phyloP scores from a whole-genome alignment of 1,140 invertebrate genomes.

The Aradophagus sp. region DNA sequence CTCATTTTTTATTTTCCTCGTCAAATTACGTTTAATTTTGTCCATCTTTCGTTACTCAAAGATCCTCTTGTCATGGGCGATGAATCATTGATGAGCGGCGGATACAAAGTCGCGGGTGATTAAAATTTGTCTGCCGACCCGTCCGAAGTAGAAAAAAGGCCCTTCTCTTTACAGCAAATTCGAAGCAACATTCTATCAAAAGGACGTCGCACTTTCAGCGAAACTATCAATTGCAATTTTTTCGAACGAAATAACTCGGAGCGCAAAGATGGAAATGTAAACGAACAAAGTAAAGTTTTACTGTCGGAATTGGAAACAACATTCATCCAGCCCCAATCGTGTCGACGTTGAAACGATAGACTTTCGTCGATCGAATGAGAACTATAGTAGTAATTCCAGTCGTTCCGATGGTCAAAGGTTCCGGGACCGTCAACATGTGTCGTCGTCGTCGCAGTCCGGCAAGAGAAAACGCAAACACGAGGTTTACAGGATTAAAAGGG shows the following conservation, averaged over 20 bases:
- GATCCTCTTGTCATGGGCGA: no score
- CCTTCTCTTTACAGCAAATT: no score
- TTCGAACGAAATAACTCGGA: constrained; percentile 24
- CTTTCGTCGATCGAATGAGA: constrained; percentile 56
- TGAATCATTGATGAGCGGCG: no score
- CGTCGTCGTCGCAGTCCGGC: constrained; percentile 43
- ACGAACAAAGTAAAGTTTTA: constrained; percentile 51
- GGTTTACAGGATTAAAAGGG: constrained; percentile 64
- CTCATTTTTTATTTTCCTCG: no score
- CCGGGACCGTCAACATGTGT: constrained; percentile 54
- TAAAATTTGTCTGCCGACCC: no score
- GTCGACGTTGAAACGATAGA: constrained; percentile 61
- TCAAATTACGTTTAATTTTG: no score
- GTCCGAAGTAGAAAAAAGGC: no score
- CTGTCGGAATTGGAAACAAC: constrained; percentile 54
- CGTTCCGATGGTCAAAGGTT: constrained; percentile 62
- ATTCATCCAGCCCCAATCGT: constrained; percentile 64
- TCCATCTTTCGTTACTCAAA: no score
- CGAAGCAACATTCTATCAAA: no score
- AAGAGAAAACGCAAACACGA: constrained; percentile 66
- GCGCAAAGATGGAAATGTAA: constrained; percentile 52
- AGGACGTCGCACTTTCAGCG: no score
- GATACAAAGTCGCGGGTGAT: no score
- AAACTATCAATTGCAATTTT: no score
- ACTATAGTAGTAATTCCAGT: constrained; percentile 62